Percentiles rank a stretch among this genome's conserved stretches.
Evolutionary conservation across 2,888 invertebrate species (phyloP).

Genomic region (Steinernema carpocapsae): DNA sequence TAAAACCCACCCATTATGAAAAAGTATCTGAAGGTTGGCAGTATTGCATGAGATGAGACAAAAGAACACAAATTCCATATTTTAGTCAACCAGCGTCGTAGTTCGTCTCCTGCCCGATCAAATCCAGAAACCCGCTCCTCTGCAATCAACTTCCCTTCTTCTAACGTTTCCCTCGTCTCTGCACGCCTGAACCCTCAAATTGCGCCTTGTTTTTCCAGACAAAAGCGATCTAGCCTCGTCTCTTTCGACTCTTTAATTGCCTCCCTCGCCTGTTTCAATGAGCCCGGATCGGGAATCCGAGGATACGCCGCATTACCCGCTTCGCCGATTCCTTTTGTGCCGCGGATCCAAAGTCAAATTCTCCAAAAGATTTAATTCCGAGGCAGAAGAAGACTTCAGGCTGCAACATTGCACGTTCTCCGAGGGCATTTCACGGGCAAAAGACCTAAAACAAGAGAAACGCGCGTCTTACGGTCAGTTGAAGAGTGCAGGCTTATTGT

Average conservation of each 20-base stretch:
- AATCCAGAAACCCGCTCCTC: too few species aligned
- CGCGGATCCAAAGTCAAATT: background rate
- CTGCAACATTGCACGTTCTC: background rate
- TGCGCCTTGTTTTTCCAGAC: constrained; percentile 12
- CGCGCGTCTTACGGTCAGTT: background rate
- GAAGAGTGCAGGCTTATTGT: constrained; percentile 24
- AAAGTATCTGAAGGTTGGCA: too few species aligned
- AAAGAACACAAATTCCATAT: too few species aligned
- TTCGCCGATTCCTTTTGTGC: background rate
- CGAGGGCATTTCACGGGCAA: constrained; percentile 5
- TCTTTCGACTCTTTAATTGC: constrained; percentile 10
- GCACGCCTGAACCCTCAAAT: background rate
- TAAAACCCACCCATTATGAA: too few species aligned
- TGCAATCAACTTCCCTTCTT: too few species aligned
- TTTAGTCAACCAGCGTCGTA: too few species aligned
- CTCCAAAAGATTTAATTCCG: background rate
- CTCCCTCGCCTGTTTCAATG: background rate
- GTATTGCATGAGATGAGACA: too few species aligned
- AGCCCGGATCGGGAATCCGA: background rate
- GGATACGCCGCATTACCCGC: constrained; percentile 13
- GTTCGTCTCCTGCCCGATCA: too few species aligned
- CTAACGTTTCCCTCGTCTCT: too few species aligned
- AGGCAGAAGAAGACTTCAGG: background rate
- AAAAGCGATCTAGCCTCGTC: background rate
- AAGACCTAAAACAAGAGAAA: constrained; percentile 9